Percentiles rank a stretch among this genome's conserved stretches.
These are phyloP conservation scores for human (Homo sapiens) DNA, from an alignment of 2,113 vertebrate species.

Conservation along the genomic window DNA sequence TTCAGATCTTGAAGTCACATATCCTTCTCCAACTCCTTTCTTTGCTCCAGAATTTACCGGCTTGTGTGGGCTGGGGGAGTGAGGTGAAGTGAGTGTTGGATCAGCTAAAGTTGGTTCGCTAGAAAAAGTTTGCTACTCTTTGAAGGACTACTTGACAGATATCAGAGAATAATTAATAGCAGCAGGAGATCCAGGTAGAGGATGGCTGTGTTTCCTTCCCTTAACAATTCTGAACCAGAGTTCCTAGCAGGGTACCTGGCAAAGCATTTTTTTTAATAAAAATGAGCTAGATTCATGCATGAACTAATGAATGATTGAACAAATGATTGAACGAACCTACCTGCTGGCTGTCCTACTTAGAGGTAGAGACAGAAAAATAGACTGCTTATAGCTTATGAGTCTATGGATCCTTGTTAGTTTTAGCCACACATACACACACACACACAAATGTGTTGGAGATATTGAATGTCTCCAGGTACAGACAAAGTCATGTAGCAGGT, in stretches of 20 bases:
- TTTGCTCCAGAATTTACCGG: background rate
- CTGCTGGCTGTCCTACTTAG: slow-evolving; percentile 27
- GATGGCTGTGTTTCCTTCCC: slow-evolving; percentile 5
- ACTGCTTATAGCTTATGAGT: background rate
- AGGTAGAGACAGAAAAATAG: background rate
- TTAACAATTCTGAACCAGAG: background rate
- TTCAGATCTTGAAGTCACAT: background rate
- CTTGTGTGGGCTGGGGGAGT: background rate
- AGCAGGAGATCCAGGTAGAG: background rate
- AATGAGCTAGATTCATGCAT: slow-evolving; percentile 26
- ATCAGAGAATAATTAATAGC: background rate
- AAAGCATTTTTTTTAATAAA: slow-evolving; percentile 19
- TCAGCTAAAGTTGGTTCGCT: background rate
- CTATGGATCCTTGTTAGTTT: background rate
- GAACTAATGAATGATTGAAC: slow-evolving; percentile 68
- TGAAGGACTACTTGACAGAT: background rate
- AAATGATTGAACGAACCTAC: slow-evolving; percentile 39
- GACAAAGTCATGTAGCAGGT: background rate
- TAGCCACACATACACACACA: background rate
- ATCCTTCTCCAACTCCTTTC: background rate
- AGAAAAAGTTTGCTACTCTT: slow-evolving; percentile 23
- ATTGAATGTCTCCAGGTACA: background rate
- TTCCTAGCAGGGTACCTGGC: background rate
- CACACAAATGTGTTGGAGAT: background rate
- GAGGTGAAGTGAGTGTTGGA: background rate